Conservation (phyloP, 2,888 invertebrate species). For the Troglohyphantes excavatus region DNA sequence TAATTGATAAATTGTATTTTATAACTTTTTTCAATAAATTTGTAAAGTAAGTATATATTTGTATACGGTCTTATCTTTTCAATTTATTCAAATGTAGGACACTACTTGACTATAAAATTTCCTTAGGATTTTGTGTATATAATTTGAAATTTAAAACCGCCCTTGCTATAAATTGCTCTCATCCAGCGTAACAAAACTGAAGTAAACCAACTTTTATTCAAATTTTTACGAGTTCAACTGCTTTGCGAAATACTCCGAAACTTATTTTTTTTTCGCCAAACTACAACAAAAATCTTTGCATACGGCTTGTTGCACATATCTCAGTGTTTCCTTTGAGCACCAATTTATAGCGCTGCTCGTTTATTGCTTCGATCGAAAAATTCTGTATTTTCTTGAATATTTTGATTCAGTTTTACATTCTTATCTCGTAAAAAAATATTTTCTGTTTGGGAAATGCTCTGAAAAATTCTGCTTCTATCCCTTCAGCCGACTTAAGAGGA, state of each 20-base stretch:
- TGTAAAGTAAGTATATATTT: too few species aligned
- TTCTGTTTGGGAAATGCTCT: background rate
- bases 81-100: too few species aligned
- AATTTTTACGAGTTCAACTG: conserved; percentile 21
- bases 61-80: too few species aligned
- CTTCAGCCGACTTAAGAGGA: background rate
- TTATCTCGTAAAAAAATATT: conserved; percentile 30
- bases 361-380: conserved; percentile 36
- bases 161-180: background rate
- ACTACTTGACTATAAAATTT: background rate
- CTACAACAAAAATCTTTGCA: background rate
- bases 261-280: conserved; percentile 2
- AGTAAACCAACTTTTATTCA: conserved; percentile 32
- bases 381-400: conserved; percentile 22
- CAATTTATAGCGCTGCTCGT: conserved; percentile 19
- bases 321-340: conserved; percentile 23
- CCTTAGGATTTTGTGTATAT: too few species aligned
- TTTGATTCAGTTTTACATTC: conserved; percentile 43
- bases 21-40: too few species aligned
- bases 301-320: conserved; percentile 21
- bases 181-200: background rate
- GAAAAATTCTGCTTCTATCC: background rate
- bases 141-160: background rate
- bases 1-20: too few species aligned
- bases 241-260: background rate